A percentile compares a stretch with the other conserved stretches of the same genome.
These are phyloP conservation scores for Chiloscyllium punctatum DNA, from an alignment of 2,797 vertebrate species.

Conservation along the genomic window DNA sequence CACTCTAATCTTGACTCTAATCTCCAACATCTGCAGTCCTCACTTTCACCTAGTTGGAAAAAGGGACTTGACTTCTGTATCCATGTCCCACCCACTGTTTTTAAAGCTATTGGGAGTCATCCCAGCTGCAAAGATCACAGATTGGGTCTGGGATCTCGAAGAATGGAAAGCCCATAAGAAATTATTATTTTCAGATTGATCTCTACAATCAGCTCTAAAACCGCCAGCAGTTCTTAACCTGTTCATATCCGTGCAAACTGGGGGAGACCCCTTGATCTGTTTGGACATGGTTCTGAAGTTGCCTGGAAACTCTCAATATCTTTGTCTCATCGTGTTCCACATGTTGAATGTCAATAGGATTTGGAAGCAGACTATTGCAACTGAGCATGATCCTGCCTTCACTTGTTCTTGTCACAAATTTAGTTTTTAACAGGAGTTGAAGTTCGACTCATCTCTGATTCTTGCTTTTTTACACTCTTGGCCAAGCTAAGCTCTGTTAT, in stretches of 20 bases:
- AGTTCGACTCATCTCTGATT: background rate
- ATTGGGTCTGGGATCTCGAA: background rate
- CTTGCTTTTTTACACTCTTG: no score
- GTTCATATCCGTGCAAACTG: background rate
- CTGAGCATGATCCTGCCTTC: background rate
- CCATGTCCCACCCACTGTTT: no score
- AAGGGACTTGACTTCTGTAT: no score
- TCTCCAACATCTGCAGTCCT: no score
- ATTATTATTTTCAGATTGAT: background rate
- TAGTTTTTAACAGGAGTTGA: background rate
- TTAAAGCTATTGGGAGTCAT: no score
- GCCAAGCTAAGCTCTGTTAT: background rate
- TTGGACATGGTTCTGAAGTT: background rate
- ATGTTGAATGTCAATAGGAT: no score
- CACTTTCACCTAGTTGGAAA: no score
- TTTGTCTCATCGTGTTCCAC: background rate
- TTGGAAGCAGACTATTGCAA: background rate
- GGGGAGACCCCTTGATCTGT: background rate
- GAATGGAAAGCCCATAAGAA: no score
- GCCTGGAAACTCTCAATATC: background rate
- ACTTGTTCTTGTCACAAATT: background rate
- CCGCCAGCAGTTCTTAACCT: background rate
- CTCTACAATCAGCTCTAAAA: background rate
- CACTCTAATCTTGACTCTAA: no score
- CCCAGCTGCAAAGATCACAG: no score